Conservation (phyloP, 2,113 vertebrate genomes). For the Porphyrio hochstetteri region DNA sequence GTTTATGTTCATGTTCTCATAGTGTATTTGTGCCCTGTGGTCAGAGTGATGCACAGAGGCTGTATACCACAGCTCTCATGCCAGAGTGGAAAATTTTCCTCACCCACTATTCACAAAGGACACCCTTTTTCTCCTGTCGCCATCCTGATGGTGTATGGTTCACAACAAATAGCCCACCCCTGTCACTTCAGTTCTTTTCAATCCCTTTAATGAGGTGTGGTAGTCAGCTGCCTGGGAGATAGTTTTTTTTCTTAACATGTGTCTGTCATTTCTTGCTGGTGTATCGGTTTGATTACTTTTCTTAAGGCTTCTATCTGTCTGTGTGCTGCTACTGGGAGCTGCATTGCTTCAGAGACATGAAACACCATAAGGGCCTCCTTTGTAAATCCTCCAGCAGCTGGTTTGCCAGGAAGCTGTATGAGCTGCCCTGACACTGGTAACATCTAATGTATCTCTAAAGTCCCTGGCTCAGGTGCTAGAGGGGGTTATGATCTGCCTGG, state of each 20-base stretch:
- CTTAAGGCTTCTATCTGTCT: not conserved
- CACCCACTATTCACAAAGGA: rapidly evolving
- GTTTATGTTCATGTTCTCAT: not conserved
- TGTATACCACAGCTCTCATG: not conserved
- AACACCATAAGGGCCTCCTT: not conserved
- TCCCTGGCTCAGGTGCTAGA: not conserved
- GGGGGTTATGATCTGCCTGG: not conserved
- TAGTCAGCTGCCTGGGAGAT: not conserved
- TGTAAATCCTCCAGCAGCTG: not conserved
- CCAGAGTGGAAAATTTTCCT: not conserved
- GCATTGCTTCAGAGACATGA: not conserved
- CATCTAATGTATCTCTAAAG: not conserved
- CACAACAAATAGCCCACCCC: too few species aligned
- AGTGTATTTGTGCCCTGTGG: not conserved
- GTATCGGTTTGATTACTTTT: not conserved
- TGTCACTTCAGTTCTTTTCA: not conserved
- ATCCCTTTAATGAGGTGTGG: not conserved
- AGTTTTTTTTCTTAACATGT: not conserved
- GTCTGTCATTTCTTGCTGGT: not conserved
- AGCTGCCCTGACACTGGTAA: not conserved
- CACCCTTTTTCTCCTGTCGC: not conserved
- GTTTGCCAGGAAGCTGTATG: not conserved
- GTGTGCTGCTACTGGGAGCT: not conserved
- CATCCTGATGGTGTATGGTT: not conserved
- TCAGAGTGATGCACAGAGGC: not conserved